Conservation (phyloP, 2,113 vertebrate species). For the Laticauda laticaudata region DNA sequence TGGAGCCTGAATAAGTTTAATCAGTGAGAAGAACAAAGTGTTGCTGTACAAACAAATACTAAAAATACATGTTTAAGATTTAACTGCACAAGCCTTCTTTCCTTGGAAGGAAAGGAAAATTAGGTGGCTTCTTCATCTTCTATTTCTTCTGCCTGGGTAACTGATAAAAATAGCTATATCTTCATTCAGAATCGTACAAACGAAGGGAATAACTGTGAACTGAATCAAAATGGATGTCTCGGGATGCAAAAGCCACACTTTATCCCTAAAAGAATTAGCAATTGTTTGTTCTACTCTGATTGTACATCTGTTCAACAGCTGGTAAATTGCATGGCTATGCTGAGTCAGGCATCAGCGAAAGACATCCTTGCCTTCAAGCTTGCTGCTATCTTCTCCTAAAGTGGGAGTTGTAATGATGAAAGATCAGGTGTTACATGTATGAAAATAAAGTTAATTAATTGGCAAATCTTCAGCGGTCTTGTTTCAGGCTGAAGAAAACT, state of each 20-base stretch:
- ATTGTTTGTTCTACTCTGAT: conserved; percentile 7
- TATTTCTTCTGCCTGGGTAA: neutral
- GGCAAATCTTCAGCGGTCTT: neutral
- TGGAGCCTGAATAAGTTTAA: neutral
- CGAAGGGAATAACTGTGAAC: neutral
- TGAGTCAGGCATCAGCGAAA: conserved; percentile 24
- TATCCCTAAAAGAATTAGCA: neutral
- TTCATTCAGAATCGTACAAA: neutral
- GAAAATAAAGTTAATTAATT: conserved; percentile 13
- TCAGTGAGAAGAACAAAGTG: neutral
- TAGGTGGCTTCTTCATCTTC: neutral
- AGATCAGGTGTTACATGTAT: neutral
- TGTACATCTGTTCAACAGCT: conserved; percentile 15
- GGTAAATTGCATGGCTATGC: conserved; percentile 6
- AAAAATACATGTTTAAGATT: neutral
- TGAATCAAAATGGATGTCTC: neutral
- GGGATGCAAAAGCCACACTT: neutral
- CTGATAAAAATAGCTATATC: neutral
- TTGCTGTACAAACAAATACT: neutral
- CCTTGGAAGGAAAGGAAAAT: neutral
- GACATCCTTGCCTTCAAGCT: neutral
- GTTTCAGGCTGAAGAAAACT: neutral
- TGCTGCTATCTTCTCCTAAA: conserved; percentile 10
- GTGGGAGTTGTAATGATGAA: neutral
- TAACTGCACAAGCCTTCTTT: neutral